These are phyloP conservation scores for Hipposideros larvatus DNA, from an alignment of 2,797 vertebrate species.

Conservation along the genomic window DNA sequence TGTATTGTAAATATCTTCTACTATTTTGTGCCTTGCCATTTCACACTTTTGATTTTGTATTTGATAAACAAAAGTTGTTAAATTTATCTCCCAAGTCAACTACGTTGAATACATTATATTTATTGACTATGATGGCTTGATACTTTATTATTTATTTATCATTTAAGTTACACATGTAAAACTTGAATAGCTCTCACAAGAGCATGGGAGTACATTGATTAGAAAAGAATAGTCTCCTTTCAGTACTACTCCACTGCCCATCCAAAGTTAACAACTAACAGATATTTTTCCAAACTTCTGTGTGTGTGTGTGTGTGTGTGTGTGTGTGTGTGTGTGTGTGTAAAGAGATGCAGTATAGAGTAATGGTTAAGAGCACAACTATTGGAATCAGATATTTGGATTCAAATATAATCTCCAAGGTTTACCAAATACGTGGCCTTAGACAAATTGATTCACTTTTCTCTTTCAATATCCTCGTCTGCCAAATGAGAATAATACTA, in stretches of 20 bases:
- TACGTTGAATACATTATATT: background rate
- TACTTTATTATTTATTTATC: background rate
- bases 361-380: background rate
- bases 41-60: background rate
- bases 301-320: background rate
- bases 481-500: background rate
- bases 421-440: background rate
- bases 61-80: slow-evolving; percentile 20
- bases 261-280: background rate
- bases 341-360: background rate
- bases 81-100: background rate
- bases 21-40: background rate
- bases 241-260: background rate
- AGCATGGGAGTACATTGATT: background rate
- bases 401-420: background rate
- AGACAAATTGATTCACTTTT: background rate
- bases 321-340: background rate
- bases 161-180: background rate
- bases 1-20: background rate
- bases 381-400: background rate
- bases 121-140: background rate
- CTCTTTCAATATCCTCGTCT: background rate
- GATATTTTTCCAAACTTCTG: background rate
- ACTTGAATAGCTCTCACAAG: background rate
- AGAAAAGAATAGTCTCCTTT: background rate